Percentiles rank a stretch among this genome's conserved stretches.
These are phyloP conservation scores for Andricus quercusramuli DNA, from an alignment of 2,888 invertebrate species.

Conservation along the genomic window DNA sequence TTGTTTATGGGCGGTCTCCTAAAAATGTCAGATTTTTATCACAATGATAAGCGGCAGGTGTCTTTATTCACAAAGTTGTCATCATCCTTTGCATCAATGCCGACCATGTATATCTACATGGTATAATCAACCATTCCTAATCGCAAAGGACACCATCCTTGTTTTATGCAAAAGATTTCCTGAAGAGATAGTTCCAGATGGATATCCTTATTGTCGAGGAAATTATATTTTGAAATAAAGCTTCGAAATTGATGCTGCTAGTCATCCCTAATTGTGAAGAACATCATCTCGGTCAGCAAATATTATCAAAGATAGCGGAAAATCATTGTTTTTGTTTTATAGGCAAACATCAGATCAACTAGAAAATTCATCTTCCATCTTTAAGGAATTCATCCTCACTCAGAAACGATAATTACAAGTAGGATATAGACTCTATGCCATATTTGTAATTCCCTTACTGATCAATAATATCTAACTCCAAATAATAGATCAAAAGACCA, in stretches of 20 bases:
- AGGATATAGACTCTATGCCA: neutral
- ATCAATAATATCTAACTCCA: neutral
- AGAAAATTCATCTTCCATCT: too few relatives aligned
- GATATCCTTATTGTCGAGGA: neutral
- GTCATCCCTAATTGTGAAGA: neutral
- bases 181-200: neutral
- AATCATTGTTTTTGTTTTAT: neutral
- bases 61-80: too few relatives aligned
- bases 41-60: too few relatives aligned
- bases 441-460: neutral
- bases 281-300: neutral
- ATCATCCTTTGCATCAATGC: too few relatives aligned
- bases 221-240: neutral
- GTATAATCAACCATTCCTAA: neutral
- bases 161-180: neutral
- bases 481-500: neutral
- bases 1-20: too few relatives aligned
- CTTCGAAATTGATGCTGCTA: neutral
- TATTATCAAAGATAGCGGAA: neutral
- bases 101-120: neutral
- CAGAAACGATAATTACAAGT: too few relatives aligned
- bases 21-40: too few relatives aligned
- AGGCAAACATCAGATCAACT: too few relatives aligned
- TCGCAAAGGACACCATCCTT: neutral
- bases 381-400: too few relatives aligned